Evolutionary conservation across 2,888 invertebrate species (phyloP).

Genomic region (Plebejus argus): DNA sequence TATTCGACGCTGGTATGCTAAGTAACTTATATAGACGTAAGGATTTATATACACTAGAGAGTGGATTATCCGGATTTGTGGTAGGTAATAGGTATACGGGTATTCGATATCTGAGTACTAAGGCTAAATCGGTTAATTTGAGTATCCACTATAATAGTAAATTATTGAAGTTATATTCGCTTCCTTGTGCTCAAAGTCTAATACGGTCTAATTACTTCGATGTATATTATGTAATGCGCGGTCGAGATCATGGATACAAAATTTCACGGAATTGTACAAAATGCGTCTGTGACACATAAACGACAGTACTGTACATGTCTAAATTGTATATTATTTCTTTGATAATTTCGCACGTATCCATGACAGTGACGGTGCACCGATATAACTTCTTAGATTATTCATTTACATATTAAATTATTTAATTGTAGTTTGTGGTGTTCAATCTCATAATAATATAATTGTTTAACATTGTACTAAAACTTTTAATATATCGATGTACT

Average conservation of each 20-base stretch:
- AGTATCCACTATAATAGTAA: slow-evolving; percentile 42
- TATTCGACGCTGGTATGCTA: slow-evolving; percentile 73
- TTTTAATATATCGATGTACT: slow-evolving; percentile 18
- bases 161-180: slow-evolving; percentile 59
- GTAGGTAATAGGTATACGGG: background rate
- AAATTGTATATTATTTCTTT: slow-evolving; percentile 2
- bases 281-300: background rate
- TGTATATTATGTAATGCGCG: background rate
- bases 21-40: slow-evolving; percentile 49
- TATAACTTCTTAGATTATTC: slow-evolving; percentile 28
- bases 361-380: slow-evolving; percentile 39
- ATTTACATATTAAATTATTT: slow-evolving; percentile 45
- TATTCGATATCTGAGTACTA: background rate
- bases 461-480: slow-evolving; percentile 38
- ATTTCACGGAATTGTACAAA: background rate
- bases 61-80: background rate
- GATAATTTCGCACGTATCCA: background rate
- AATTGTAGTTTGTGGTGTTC: slow-evolving; percentile 59
- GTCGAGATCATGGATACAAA: background rate
- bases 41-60: slow-evolving; percentile 44
- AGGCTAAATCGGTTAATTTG: background rate
- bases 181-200: slow-evolving; percentile 76
- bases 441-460: slow-evolving; percentile 62
- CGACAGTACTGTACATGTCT: background rate
- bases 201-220: slow-evolving; percentile 61